Conservation (phyloP, 37 sponge, comb jelly and placozoan genomes). For the Spongilla lacustris region DNA sequence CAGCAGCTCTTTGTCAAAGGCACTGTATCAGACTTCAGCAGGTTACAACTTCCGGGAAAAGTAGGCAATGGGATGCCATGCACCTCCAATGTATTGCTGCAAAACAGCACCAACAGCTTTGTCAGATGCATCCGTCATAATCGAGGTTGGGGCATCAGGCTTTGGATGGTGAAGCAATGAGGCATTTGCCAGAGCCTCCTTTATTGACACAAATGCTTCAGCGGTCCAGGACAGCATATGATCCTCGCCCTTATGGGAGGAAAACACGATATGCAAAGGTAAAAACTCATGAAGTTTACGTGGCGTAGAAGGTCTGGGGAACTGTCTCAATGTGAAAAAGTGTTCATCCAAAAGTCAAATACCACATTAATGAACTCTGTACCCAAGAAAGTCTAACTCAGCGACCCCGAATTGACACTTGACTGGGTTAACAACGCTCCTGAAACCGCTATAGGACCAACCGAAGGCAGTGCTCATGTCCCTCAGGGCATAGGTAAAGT, state of each 20-base stretch:
- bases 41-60: conserved; percentile 49
- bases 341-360: conserved; percentile 3
- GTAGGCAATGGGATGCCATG: conserved; percentile 16
- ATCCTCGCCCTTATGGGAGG: background rate
- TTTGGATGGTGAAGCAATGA: background rate
- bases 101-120: background rate
- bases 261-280: conserved; percentile 7
- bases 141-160: background rate
- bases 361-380: background rate
- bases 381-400: conserved; percentile 16
- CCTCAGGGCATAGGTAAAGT: conserved; percentile 51
- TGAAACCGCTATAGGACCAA: conserved; percentile 9
- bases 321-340: background rate
- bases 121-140: background rate
- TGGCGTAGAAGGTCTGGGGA: background rate
- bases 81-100: background rate
- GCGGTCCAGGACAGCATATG: background rate
- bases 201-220: background rate
- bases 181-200: background rate
- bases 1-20: conserved; percentile 67
- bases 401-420: background rate
- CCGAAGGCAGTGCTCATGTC: conserved; percentile 30
- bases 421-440: background rate
- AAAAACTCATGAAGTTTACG: conserved; percentile 16
- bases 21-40: conserved; percentile 52